These are phyloP conservation scores for Encarsia formosa DNA, from an alignment of 2,888 invertebrate species.

Conservation along the genomic window DNA sequence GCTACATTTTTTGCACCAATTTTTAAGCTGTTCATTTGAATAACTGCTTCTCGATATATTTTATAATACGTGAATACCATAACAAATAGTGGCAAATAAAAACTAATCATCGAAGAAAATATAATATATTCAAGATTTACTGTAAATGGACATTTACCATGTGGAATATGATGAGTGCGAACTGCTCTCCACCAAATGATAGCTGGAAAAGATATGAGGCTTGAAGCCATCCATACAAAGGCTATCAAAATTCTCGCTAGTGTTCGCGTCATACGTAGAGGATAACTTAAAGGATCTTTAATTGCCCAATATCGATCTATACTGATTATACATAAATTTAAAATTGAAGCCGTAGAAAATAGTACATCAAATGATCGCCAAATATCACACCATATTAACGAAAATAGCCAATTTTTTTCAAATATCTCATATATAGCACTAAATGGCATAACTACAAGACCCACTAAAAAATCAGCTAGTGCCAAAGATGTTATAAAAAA, in stretches of 20 bases:
- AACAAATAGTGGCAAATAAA: constrained; percentile 92
- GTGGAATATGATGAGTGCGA: constrained; percentile 72
- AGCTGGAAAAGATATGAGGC: constrained; percentile 96
- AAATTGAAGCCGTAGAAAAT: constrained; percentile 94
- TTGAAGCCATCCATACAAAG: constrained; percentile 94
- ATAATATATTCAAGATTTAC: constrained; percentile 94
- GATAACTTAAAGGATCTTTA: constrained; percentile 96
- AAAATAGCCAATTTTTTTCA: constrained; percentile 90
- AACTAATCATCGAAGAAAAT: constrained; percentile 96
- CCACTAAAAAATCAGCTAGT: constrained; percentile 93
- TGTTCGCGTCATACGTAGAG: constrained; percentile 86
- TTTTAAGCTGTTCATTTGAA: constrained; percentile 85
- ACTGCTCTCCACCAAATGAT: constrained; percentile 95
- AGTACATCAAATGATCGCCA: constrained; percentile 97
- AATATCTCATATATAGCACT: constrained; percentile 85
- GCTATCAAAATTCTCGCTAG: constrained; percentile 85
- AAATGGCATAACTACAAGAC: constrained; percentile 97
- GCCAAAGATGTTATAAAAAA: constrained; percentile 96
- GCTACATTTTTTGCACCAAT: constrained; percentile 88
- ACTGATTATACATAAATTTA: constrained; percentile 95
- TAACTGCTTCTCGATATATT: constrained; percentile 90
- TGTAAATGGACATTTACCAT: constrained; percentile 90
- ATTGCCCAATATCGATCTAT: constrained; percentile 98
- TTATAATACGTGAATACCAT: constrained; percentile 98
- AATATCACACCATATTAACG: constrained; percentile 93